Evolutionary conservation across 2,888 invertebrate species (phyloP), one percentile per base, ranked within the genome.

Genomic region (Ectemnius cavifrons): DNA sequence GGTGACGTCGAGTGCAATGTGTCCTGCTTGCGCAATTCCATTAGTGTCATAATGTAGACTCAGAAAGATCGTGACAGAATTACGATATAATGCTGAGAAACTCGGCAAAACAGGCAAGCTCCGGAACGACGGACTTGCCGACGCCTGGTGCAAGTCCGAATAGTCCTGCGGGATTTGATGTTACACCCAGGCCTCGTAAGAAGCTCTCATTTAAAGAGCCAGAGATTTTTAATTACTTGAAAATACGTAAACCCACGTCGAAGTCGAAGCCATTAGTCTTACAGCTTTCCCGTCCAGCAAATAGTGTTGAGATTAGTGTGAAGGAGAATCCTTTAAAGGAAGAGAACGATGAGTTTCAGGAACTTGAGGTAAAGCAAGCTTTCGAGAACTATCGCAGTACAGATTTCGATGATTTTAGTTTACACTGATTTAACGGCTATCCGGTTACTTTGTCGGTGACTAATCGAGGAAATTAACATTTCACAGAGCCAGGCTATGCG

Each of bases 401-500:
- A 11, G 37, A 11, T 37, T 37, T 37, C 37, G 37, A 37, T 37
- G 37, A 37, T 37, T 37, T 37, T 11, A 4, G 37, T 8, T 37
- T 37, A 11, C 37, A 37, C 6, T 37, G 37, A 37, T 37, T 37
- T 11, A 37, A 8, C 11, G 37, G 11, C 37, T 37, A 37, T 37
- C 37, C 11, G 37, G 37, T 37, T 37, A 37, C 14, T 14, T 6
- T 0, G 16, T 52, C 5, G n/a, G 14, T 16, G 16, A 52, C 56
- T 59, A 69, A 76, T 72, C 67, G 58, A 65, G 74, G 73, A 64
- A 71, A 62, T 71, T 63, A 59, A 58, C 49, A 74, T 74, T 77
- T 62, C 71, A 14, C 94, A 99, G 99, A 97, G 96, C 92, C 98
- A 99, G 93, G 99, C 99, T 46, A 98, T 99, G 98, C 94, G 97